Evolutionary conservation across 2,797 vertebrate species (phyloP).

Genomic region (Clarias platycephalus): DNA sequence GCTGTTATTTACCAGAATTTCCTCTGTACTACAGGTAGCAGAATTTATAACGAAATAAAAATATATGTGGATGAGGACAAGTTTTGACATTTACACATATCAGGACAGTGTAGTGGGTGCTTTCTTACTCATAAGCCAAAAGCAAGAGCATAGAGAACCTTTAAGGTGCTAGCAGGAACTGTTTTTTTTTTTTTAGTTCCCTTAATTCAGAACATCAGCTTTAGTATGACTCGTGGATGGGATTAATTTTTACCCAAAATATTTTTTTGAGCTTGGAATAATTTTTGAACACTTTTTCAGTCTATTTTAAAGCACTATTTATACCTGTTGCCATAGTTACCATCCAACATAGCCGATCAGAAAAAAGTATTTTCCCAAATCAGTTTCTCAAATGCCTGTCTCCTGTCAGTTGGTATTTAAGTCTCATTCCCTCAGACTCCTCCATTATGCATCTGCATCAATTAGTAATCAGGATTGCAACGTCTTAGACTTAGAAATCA

Average conservation of each 20-base stretch:
- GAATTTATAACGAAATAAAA: not conserved
- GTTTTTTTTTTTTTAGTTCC: not conserved
- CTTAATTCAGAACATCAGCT: not conserved
- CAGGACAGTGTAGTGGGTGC: not conserved
- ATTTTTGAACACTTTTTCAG: not conserved
- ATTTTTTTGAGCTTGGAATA: not conserved
- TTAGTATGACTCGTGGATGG: no score
- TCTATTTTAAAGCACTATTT: not conserved
- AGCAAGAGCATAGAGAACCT: not conserved
- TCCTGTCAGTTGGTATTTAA: not conserved
- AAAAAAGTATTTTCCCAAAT: not conserved
- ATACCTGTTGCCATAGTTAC: not conserved
- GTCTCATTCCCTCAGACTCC: constrained; percentile 27
- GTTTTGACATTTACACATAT: not conserved
- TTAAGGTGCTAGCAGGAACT: not conserved
- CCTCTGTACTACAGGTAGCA: not conserved
- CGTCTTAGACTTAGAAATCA: constrained; percentile 40
- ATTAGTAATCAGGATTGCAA: constrained; percentile 51
- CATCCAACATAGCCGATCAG: not conserved
- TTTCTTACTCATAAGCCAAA: not conserved
- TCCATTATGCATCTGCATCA: constrained; percentile 56
- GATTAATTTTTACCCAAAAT: not conserved
- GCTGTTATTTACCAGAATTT: not conserved
- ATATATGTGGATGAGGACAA: not conserved
- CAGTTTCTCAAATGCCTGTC: not conserved